A percentile compares a stretch with the other conserved stretches of the same genome.
These are phyloP conservation scores for Lutjanus erythropterus DNA, from an alignment of 2,113 vertebrate species.

Conservation along the genomic window DNA sequence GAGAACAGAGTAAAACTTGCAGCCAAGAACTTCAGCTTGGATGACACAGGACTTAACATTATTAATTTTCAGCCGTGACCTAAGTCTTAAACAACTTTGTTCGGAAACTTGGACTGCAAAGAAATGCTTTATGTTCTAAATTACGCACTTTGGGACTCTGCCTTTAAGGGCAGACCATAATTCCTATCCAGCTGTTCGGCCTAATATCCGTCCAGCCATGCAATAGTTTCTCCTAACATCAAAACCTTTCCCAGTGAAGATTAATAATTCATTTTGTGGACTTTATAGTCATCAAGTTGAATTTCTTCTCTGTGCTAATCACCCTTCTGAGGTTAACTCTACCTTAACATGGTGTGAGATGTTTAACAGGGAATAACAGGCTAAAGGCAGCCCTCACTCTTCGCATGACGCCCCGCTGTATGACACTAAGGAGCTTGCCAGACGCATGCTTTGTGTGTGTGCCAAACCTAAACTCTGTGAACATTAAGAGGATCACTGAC, in stretches of 20 bases:
- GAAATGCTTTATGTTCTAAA: constrained; percentile 74
- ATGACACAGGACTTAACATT: constrained; percentile 43
- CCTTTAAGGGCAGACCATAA: constrained; percentile 69
- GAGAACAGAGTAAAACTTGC: constrained; percentile 9
- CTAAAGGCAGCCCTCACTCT: constrained; percentile 69
- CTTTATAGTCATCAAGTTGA: constrained; percentile 55
- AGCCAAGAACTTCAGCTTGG: constrained; percentile 31
- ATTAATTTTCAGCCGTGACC: constrained; percentile 53
- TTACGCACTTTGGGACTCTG: constrained; percentile 71
- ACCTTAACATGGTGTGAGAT: constrained; percentile 61
- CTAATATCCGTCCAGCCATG: constrained; percentile 64
- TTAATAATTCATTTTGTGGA: constrained; percentile 71
- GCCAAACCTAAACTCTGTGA: constrained; percentile 76
- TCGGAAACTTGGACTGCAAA: constrained; percentile 62
- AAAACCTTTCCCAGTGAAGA: constrained; percentile 59
- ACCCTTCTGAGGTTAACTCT: constrained; percentile 57
- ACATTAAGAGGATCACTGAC: constrained; percentile 80
- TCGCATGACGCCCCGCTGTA: constrained; percentile 72
- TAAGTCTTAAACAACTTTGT: constrained; percentile 32
- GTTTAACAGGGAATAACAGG: constrained; percentile 72
- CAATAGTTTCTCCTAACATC: constrained; percentile 55
- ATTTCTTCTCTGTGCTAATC: constrained; percentile 65
- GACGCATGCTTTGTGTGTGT: constrained; percentile 77
- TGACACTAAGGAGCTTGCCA: constrained; percentile 73
- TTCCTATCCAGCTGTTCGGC: constrained; percentile 72